Conservation (phyloP, 2,797 vertebrate genomes). For the Darevskia nairensis region DNA sequence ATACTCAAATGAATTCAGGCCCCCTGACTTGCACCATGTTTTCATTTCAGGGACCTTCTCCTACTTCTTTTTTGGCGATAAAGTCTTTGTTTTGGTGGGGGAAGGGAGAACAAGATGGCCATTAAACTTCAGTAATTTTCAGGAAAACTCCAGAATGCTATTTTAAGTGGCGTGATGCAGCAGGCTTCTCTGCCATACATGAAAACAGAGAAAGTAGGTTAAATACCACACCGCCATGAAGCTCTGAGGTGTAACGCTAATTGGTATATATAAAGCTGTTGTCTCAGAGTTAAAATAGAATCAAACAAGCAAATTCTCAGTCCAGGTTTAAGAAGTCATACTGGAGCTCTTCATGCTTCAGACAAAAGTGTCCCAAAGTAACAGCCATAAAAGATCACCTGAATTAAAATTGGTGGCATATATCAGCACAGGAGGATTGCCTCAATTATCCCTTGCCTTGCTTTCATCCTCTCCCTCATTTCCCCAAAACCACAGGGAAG, state of each 20-base stretch:
- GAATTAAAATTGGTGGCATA: not conserved
- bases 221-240: not conserved
- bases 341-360: not conserved
- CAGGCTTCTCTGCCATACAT: not conserved
- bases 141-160: constrained; percentile 14
- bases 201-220: constrained; percentile 14
- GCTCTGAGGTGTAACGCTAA: not conserved
- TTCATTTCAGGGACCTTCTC: constrained; percentile 35
- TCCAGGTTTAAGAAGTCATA: constrained; percentile 48
- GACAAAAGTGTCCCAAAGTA: not conserved
- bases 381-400: not conserved
- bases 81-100: constrained; percentile 1
- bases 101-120: not conserved
- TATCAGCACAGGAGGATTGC: not conserved
- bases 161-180: constrained; percentile 4
- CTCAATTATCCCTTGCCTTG: not conserved
- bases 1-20: constrained; percentile 20
- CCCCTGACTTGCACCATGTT: constrained; percentile 6
- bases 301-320: constrained; percentile 25
- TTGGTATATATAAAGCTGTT: constrained; percentile 15
- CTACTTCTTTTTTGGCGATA: too few species aligned
- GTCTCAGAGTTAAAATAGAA: constrained; percentile 27
- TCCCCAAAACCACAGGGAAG: not conserved
- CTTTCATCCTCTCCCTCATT: not conserved
- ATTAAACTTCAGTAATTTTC: constrained; percentile 46